phyloP scores from a whole-genome alignment of 2,888 invertebrate genomes.

The Sesamia inferens region DNA sequence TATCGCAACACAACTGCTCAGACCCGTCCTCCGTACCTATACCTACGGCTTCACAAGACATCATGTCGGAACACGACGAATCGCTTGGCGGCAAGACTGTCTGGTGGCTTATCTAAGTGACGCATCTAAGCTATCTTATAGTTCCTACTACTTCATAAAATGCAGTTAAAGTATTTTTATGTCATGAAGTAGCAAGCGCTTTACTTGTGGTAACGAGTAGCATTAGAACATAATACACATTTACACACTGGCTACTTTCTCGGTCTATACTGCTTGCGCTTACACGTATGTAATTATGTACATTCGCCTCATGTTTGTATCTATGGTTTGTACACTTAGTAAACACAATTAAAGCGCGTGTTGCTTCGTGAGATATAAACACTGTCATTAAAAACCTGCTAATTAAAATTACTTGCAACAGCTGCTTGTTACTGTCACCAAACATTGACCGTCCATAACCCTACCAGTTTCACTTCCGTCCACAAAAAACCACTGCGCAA shows the following conservation, averaged over 20 bases:
- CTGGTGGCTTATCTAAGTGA: too few relatives aligned
- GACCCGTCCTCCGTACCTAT: too few relatives aligned
- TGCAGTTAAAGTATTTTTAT: not conserved
- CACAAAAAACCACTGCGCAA: constrained; percentile 20
- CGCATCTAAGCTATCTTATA: not conserved
- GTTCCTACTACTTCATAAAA: not conserved
- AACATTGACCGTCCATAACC: constrained; percentile 26
- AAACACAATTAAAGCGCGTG: not conserved
- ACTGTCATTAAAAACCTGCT: constrained; percentile 11
- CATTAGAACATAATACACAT: not conserved
- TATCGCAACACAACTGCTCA: too few relatives aligned
- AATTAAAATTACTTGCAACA: constrained; percentile 5
- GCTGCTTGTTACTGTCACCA: constrained; percentile 38
- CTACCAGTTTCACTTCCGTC: constrained; percentile 29
- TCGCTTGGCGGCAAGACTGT: too few relatives aligned
- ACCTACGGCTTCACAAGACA: too few relatives aligned
- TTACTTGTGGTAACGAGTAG: not conserved
- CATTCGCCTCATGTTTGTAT: not conserved
- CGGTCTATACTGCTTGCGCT: not conserved
- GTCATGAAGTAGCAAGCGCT: not conserved
- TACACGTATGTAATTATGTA: not conserved
- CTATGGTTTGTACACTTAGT: not conserved
- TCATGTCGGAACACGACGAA: too few relatives aligned
- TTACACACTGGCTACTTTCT: not conserved
- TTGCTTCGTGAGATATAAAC: not conserved